A percentile compares a stretch with the other conserved stretches of the same genome.
These are phyloP conservation scores for Argyresthia goedartella DNA, from an alignment of 2,888 invertebrate species.

Conservation along the genomic window DNA sequence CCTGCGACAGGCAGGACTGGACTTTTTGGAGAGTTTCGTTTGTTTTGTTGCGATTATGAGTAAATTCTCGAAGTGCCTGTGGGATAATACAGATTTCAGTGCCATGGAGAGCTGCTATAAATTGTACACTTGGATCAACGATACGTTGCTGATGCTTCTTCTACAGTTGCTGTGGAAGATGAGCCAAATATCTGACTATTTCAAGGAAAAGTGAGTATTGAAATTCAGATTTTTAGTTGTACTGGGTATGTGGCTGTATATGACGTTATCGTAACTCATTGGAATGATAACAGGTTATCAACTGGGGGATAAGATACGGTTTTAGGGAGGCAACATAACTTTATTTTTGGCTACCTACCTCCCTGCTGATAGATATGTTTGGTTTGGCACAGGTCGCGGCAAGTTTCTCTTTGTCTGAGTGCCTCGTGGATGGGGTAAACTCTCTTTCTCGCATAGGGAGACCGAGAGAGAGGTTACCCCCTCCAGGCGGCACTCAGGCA, in stretches of 20 bases:
- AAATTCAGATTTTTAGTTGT: background rate
- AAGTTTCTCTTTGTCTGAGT: no score
- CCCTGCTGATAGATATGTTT: no score
- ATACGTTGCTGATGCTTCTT: conserved; percentile 55
- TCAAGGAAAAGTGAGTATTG: conserved; percentile 50
- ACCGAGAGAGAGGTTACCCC: no score
- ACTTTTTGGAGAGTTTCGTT: background rate
- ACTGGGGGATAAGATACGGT: no score
- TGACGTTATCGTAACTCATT: background rate
- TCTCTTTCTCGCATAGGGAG: no score
- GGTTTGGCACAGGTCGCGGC: no score
- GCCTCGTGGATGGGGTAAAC: no score
- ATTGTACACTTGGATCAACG: conserved; percentile 60
- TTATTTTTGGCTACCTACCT: no score
- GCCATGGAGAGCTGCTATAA: conserved; percentile 62
- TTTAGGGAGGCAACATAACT: no score
- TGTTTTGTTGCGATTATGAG: conserved; percentile 34
- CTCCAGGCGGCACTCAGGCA: no score
- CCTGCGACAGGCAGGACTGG: no score
- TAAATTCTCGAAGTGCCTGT: conserved; percentile 51
- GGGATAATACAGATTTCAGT: conserved; percentile 40
- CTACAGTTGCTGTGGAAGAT: conserved; percentile 66
- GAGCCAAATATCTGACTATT: conserved; percentile 59
- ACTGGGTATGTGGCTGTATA: background rate
- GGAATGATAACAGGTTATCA: no score